Percentiles rank a stretch among this genome's conserved stretches.
Conservation (phyloP, 1,140 invertebrate species). For the Microplitis demolitor region DNA sequence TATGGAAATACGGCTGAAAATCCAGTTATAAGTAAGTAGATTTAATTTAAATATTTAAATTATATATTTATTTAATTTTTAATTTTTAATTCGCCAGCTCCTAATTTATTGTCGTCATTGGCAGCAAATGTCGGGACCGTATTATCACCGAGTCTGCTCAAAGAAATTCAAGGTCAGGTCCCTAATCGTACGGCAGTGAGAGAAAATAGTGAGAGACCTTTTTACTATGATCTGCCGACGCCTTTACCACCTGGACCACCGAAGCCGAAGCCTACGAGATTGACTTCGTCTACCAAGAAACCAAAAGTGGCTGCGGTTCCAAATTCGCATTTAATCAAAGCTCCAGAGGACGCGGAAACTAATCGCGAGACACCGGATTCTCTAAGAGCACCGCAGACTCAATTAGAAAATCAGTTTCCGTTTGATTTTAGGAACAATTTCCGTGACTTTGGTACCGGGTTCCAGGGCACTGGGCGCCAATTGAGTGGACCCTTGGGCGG, state of each 20-base stretch:
- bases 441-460: not conserved
- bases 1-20: slow-evolving; percentile 22
- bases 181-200: slow-evolving; percentile 7
- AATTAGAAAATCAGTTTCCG: slow-evolving; percentile 27
- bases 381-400: slow-evolving; percentile 23
- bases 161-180: not conserved
- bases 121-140: not conserved
- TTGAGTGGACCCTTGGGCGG: not conserved
- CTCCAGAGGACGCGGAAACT: not conserved
- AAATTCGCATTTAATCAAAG: not conserved
- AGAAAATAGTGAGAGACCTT: not conserved
- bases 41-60: not conserved
- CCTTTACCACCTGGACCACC: not conserved
- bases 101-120: not conserved
- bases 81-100: not conserved
- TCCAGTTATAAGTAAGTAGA: slow-evolving; percentile 20
- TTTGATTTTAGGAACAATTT: slow-evolving; percentile 19
- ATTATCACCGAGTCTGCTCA: not conserved
- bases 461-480: slow-evolving; percentile 1
- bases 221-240: not conserved
- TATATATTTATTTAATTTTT: not conserved
- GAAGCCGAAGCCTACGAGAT: not conserved
- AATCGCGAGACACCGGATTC: slow-evolving; percentile 3
- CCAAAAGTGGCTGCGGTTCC: not conserved
- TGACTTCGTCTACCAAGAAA: not conserved